Evolutionary conservation across 30 jellyfish, hydroid and myxozoan genomes (phyloP), one percentile per base, ranked within the genome.

Genomic region (Chrysaora quinquecirrha): DNA sequence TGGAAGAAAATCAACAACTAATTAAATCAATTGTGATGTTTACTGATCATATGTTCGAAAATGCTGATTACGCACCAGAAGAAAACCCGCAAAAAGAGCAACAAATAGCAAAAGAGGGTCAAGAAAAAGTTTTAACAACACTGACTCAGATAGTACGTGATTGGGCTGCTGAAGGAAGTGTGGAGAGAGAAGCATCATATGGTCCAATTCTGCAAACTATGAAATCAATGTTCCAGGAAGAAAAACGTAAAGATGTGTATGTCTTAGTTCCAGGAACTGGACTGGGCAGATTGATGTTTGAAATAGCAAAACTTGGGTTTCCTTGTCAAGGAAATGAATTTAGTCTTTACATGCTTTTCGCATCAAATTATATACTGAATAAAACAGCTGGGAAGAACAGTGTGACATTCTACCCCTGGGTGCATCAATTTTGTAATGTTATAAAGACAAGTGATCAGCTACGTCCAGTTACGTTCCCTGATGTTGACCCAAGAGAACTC

Each of bases 241-340:
- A 76, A 29, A 49, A 81, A 38, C 72, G 96, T 10, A 23, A 65
- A 18, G 33, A 75, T 24, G 56, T 84, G 6, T 60, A 50, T 29
- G 97, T 96, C 48, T 61, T 96, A 30, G 96, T 96, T 0, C 99
- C 99, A 6, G 99, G 99, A 2, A 95, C 98, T 9, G 98, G 99
- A 16, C 94, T 96, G 28, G 99, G 99, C 9, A 73, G 99, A 34
- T 78, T 96, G 34, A 82, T 96, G 87, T 80, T 24, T 87, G 99
- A 96, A 54, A 80, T 93, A 34, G 97, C 97, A 30, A 76, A 70
- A 48, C 83, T 56, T 25, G 99, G 99, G 11, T 96, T 76, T 50
- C 48, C 49, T 35, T 89, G 98, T 61, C 97, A 87, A 48, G 98
- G 98, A 23, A 96, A 89, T 79, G 99, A 96, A 69, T 87, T 87